These are phyloP conservation scores for Acronicta leporina DNA, from an alignment of 2,888 invertebrate species.

Conservation along the genomic window DNA sequence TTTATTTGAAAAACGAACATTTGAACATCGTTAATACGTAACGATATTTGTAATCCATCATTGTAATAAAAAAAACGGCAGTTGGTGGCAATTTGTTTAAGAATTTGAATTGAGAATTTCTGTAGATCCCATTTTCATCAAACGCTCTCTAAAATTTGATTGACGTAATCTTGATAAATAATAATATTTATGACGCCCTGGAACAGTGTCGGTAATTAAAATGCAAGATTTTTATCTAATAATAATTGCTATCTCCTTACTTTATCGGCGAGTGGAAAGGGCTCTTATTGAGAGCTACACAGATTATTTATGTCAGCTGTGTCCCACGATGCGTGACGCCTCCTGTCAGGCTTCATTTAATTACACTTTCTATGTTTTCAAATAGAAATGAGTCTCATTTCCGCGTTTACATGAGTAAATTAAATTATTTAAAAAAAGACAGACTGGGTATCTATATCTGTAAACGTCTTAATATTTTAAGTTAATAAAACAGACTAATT, in stretches of 20 bases:
- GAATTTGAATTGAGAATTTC: too few species aligned
- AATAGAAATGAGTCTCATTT: neutral
- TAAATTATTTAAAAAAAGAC: too few species aligned
- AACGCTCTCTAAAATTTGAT: neutral
- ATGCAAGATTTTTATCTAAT: conserved; percentile 20
- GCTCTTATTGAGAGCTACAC: neutral
- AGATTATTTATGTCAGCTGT: conserved; percentile 21
- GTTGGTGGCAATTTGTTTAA: too few species aligned
- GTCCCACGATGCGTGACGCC: conserved; percentile 11
- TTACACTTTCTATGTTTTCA: conserved; percentile 19
- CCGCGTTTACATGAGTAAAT: neutral
- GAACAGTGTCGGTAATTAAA: conserved; percentile 7
- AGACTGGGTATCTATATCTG: too few species aligned
- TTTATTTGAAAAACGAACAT: neutral
- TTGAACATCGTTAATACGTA: too few species aligned
- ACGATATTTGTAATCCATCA: too few species aligned
- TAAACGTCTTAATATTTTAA: too few species aligned
- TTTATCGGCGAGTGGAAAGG: conserved; percentile 20
- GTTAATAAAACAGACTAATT: too few species aligned
- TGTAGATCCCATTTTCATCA: neutral
- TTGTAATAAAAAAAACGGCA: too few species aligned
- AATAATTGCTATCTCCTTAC: conserved; percentile 15
- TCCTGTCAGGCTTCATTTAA: conserved; percentile 14
- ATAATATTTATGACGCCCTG: neutral
- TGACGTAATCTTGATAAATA: neutral